Base-by-base conservation (phyloP, 2,797 vertebrate species). In the Mus minutoides region DNA sequence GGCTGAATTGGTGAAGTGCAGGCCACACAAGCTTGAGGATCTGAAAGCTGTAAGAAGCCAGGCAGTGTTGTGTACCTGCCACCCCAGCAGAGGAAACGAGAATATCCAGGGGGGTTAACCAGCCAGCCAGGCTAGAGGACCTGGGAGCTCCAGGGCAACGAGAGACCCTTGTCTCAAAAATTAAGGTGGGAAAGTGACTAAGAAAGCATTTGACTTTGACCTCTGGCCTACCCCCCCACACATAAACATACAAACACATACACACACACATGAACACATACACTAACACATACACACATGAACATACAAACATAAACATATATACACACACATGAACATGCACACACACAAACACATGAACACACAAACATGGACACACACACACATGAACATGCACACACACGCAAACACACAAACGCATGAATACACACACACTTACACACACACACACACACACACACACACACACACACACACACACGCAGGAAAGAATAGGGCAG, bases 401-500 rank as follows among this genome's bases (percentile, higher is more conserved):
- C 5, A 8, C 26, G 34, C 1, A 10, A 3, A 12, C 10, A 14
- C 62, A 64, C 4, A 64, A 29, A 13, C 11, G 22, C 56, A 56
- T 21, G 21, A 19, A 58, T 21, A 8, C 21, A 8, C 22, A 21
- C 54, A 54, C 54, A 54, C 14, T 4, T 4, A 46, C 43, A 46
- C 43, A 6, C 49, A 49, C 8, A 12, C 49, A 49, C 7, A 8
- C 46, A 49, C 6, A 19, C 29, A n/a, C 14, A 17, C 17, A 37
- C 19, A 52, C 17, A 69, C 19, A 49, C 22, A 43, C 24, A 43
- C 16, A 46, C 26, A 43, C 34, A n/a, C 46, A 26, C 7, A n/a
- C 34, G n/a, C 21, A 12, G 2, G 6, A 0, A 34, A 1, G 24
- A 21, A 3, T 52, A 19, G 0, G 58, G 24, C 3, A 0, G 8